phyloP scores from a whole-genome alignment of 1,140 invertebrate species.

The Forficula auricularia region DNA sequence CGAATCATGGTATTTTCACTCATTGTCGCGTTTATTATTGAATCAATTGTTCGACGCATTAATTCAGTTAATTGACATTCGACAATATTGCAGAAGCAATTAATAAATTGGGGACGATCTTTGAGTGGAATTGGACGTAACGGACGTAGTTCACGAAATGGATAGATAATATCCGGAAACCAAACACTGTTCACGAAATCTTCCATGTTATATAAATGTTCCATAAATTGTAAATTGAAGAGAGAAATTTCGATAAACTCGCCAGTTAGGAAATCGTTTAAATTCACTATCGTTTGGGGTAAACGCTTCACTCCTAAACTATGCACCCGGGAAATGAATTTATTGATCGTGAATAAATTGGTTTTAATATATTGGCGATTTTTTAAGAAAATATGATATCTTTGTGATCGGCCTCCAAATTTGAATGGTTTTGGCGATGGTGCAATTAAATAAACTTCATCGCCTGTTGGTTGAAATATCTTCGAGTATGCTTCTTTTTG shows the following conservation, averaged over 20 bases:
- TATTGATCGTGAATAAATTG: slow-evolving; percentile 38
- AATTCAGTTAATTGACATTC: too few species aligned
- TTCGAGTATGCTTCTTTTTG: too few species aligned
- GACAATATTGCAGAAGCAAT: too few species aligned
- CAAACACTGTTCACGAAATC: slow-evolving; percentile 5
- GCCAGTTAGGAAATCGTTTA: slow-evolving; percentile 29
- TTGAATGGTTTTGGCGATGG: slow-evolving; percentile 28
- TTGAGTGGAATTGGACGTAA: too few species aligned
- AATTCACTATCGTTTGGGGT: slow-evolving; percentile 33
- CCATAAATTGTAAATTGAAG: slow-evolving; percentile 21
- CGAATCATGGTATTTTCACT: too few species aligned
- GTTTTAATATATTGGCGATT: slow-evolving; percentile 33
- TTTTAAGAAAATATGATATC: slow-evolving; percentile 34
- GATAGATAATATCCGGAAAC: background rate
- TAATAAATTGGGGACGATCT: too few species aligned
- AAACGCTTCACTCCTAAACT: slow-evolving; percentile 33
- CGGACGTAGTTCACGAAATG: too few species aligned
- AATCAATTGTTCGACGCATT: too few species aligned
- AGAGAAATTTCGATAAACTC: slow-evolving; percentile 26
- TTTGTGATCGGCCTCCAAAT: slow-evolving; percentile 35
- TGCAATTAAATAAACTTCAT: too few species aligned
- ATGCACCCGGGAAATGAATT: slow-evolving; percentile 38
- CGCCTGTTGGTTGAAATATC: too few species aligned
- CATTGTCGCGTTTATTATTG: too few species aligned
- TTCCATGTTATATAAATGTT: background rate